These are phyloP conservation scores for Entomobrya proxima DNA, from an alignment of 2,888 invertebrate species.

Conservation along the genomic window DNA sequence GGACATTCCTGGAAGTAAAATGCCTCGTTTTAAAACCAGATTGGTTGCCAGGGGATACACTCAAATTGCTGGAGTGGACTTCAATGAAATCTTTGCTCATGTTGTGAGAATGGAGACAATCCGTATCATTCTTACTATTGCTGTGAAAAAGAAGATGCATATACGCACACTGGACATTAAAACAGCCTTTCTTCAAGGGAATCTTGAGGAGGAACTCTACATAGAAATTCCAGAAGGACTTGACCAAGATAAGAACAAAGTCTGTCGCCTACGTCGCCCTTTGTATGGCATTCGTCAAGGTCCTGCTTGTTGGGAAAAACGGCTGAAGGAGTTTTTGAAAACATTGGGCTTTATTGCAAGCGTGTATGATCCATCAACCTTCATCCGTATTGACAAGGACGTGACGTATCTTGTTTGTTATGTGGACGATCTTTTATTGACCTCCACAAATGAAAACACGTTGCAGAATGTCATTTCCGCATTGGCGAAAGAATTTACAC, in stretches of 20 bases:
- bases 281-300: no score
- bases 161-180: constrained; percentile 70
- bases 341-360: constrained; percentile 39
- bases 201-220: constrained; percentile 73
- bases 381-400: neutral
- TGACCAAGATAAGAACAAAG: no score
- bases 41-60: neutral
- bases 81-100: no score
- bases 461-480: neutral
- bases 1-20: neutral
- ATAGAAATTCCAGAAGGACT: no score
- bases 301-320: constrained; percentile 69
- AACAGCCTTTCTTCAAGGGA: constrained; percentile 66
- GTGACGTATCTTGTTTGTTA: neutral
- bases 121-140: constrained; percentile 54
- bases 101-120: constrained; percentile 56
- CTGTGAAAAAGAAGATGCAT: constrained; percentile 48
- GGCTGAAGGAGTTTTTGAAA: constrained; percentile 46
- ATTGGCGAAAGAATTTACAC: no score
- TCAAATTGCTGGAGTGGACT: constrained; percentile 46
- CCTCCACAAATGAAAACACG: neutral
- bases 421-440: constrained; percentile 1
- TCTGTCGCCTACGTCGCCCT: no score
- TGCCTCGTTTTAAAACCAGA: neutral
- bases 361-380: constrained; percentile 67